Conservation (phyloP, 2,113 vertebrate species). For the Manacus vitellinus region DNA sequence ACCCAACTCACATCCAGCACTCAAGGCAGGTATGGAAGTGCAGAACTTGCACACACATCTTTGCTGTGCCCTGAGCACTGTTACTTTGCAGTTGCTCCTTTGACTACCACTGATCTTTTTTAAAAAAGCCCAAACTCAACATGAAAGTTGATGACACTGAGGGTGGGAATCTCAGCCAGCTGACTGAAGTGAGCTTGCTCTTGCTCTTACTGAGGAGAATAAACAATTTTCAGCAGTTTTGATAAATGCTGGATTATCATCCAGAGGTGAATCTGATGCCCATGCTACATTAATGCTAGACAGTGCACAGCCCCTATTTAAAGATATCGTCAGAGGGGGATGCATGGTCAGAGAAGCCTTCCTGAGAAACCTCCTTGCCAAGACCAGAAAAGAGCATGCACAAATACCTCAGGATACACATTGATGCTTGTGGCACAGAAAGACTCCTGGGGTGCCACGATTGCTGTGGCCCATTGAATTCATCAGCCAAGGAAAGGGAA, state of each 20-base stretch:
- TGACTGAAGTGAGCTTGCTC: background rate
- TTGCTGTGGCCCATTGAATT: accelerated
- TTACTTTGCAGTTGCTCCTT: background rate
- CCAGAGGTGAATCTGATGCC: background rate
- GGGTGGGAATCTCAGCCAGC: background rate
- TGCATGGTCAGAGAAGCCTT: background rate
- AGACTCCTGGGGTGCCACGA: background rate
- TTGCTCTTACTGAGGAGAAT: background rate
- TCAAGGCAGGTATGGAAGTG: background rate
- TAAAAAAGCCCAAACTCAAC: background rate
- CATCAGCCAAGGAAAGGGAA: background rate
- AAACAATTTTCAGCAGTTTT: background rate
- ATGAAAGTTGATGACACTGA: background rate
- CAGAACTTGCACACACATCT: background rate
- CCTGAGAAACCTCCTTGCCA: background rate
- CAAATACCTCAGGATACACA: background rate
- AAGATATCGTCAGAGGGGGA: background rate
- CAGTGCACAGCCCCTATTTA: background rate
- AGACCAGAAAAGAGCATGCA: background rate
- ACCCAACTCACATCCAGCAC: background rate
- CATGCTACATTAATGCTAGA: background rate
- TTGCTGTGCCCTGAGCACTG: background rate
- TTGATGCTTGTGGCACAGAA: background rate
- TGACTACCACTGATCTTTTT: background rate
- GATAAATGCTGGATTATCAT: background rate